These are phyloP conservation scores for Sitta carolinensis DNA, from an alignment of 2,797 vertebrate genomes.

Conservation along the genomic window DNA sequence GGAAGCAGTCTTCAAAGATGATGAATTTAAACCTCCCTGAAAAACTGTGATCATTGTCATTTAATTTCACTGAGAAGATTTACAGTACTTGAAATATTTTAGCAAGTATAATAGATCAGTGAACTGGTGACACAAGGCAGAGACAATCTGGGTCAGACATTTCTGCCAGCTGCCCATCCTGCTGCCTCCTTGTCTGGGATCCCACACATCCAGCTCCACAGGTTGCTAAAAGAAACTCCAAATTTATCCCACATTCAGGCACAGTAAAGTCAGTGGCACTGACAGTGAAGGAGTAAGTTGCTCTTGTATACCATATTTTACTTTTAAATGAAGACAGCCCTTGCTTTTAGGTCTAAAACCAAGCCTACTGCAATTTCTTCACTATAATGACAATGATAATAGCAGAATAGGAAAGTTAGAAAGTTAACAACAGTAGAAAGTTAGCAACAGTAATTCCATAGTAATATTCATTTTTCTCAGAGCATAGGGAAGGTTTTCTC, in stretches of 20 bases:
- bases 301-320: not conserved
- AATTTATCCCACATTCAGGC: not conserved
- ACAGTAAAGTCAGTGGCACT: not conserved
- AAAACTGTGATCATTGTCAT: not conserved
- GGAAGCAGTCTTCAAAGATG: not conserved
- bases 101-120: not conserved
- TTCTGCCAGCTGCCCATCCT: not conserved
- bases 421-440: not conserved
- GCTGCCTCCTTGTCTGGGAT: not conserved
- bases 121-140: fast-evolving
- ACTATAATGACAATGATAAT: not conserved
- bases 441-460: not conserved
- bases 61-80: not conserved
- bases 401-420: not conserved
- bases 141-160: not conserved
- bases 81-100: not conserved
- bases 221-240: not conserved
- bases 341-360: not conserved
- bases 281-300: not conserved
- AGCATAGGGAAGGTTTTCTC: not conserved
- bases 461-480: not conserved
- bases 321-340: not conserved
- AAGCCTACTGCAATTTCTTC: not conserved
- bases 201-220: not conserved
- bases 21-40: not conserved